A percentile compares a stretch with the other conserved stretches of the same genome.
Conservation (phyloP, 2,113 vertebrate species). For the Callospermophilus lateralis region DNA sequence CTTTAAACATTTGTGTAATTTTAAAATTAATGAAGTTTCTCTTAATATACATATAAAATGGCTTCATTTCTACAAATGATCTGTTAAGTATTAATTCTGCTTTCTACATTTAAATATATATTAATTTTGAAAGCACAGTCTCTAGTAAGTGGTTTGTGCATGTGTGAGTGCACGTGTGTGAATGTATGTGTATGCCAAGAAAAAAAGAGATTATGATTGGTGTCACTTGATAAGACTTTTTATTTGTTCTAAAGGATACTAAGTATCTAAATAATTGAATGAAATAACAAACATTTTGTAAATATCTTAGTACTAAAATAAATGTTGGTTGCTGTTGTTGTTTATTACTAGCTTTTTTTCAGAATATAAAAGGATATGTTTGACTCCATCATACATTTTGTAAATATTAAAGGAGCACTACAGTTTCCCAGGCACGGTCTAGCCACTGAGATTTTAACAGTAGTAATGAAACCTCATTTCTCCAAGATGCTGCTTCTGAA, state of each 20-base stretch:
- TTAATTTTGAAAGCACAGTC: constrained; percentile 1
- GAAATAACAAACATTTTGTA: neutral
- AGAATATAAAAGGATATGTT: neutral
- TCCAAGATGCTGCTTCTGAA: neutral
- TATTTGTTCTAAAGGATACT: neutral
- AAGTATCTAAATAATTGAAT: neutral
- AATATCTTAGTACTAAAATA: neutral
- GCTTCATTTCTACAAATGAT: neutral
- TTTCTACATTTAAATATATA: neutral
- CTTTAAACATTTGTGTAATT: neutral
- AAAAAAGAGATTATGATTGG: neutral
- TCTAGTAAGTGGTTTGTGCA: neutral
- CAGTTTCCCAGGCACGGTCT: neutral
- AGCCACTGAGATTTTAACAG: neutral
- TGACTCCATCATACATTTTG: neutral
- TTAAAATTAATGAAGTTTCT: constrained; percentile 1
- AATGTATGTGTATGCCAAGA: neutral
- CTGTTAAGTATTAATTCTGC: constrained; percentile 1
- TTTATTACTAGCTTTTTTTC: neutral
- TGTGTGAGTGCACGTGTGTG: neutral
- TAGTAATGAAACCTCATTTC: neutral
- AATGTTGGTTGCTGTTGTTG: neutral
- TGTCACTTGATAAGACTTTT: neutral
- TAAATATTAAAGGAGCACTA: neutral
- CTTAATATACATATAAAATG: neutral